phyloP scores from a whole-genome alignment of 2,888 invertebrate species.

The Diaperis boleti region DNA sequence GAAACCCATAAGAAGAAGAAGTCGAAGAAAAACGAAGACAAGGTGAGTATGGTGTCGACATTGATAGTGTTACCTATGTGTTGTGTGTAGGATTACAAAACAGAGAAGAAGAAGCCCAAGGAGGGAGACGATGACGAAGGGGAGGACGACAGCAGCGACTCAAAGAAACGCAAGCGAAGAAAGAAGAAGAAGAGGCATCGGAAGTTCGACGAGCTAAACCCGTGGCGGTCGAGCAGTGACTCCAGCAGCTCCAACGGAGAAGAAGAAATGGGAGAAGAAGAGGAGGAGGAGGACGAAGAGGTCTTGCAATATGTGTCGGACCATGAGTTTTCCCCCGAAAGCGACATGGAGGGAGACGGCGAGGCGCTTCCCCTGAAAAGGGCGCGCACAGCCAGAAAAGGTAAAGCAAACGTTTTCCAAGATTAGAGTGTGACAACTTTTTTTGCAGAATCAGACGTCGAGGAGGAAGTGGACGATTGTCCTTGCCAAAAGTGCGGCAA shows the following conservation, averaged over 20 bases:
- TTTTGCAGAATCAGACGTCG: constrained; percentile 57
- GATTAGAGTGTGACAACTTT: too few species aligned
- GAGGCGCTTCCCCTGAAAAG: constrained; percentile 81
- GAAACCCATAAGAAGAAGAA: constrained; percentile 41
- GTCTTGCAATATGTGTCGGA: constrained; percentile 77
- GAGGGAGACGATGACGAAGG: constrained; percentile 35
- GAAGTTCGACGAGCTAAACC: constrained; percentile 68
- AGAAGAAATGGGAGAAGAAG: constrained; percentile 53
- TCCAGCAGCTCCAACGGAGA: constrained; percentile 65
- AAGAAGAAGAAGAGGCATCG: constrained; percentile 64
- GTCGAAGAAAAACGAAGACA: constrained; percentile 48
- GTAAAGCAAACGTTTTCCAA: constrained; percentile 57
- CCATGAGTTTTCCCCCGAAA: constrained; percentile 94
- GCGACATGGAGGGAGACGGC: constrained; percentile 82
- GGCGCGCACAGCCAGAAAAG: constrained; percentile 88
- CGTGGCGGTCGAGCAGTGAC: constrained; percentile 73
- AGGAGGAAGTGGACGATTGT: constrained; percentile 72
- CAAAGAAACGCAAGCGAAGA: constrained; percentile 65
- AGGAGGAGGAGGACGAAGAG: constrained; percentile 50
- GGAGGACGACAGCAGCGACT: constrained; percentile 55
- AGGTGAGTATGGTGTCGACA: constrained; percentile 29
- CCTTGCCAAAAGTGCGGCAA: constrained; percentile 92
- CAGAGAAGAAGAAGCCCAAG: constrained; percentile 57
- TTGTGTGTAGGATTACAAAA: constrained; percentile 53
- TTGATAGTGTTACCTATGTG: background rate